Base-by-base conservation (phyloP, 2,113 vertebrate species). In the Phaetusa simplex region DNA sequence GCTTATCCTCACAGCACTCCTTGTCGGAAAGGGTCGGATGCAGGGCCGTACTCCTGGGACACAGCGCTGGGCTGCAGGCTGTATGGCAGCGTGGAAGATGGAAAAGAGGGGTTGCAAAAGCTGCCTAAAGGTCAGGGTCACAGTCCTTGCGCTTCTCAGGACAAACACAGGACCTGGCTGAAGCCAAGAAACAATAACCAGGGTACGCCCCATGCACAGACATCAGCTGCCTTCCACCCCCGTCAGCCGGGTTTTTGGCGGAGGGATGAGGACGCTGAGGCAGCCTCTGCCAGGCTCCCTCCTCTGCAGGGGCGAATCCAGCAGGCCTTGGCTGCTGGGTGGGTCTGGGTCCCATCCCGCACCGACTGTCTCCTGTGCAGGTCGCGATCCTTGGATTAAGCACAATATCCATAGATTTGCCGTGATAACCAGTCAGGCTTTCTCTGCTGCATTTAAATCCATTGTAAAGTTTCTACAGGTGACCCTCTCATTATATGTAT, bases 301-400 rank as follows among this genome's bases (percentile, higher is more conserved):
- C 55, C 50, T 78, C 49, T n/a, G 23, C 74, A 64, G 82, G 20
- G 42, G 3, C 38, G 30, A 56, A 58, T 21, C 5, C 67, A 38
- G 49, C 14, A 0, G 5, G 19, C 16, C n/a, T 74, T 16, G 40
- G 27, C 29, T 91, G 56, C 61, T 24, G 42, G 12, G 3, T 78
- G 47, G 19, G 3, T 15, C 82, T 32, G 56, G 13, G 53, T 43
- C 67, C 43, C 53, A 23, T 80, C 56, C 71, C 73, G 9, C 24
- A 5, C 58, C 0, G 0, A 38, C 20, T 9, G 23, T 69, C 52
- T 69, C 56, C 78, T 67, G 11, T 38, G 47, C 47, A 34, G 14
- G 49, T 50, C 49, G 24, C 11, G 23, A 26, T 43, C 29, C 34
- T 71, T 40, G 49, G 11, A 49, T 42, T 53, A 65, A 91, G 52